Conservation (phyloP, 1,140 invertebrate species). For the Aphelinus certus region DNA sequence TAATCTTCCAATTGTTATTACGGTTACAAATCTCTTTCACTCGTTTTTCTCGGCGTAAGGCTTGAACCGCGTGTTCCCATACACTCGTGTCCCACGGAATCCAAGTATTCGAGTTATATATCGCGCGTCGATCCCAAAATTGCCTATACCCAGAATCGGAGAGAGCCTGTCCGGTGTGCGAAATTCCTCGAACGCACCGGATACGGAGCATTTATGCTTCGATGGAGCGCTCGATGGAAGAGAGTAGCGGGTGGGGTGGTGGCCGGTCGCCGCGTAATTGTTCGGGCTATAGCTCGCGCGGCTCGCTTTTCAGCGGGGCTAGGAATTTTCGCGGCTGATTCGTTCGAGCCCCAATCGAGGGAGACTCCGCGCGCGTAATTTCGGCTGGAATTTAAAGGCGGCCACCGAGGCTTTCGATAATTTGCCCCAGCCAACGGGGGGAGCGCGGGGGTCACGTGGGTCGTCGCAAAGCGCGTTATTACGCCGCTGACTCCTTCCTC, state of each 20-base stretch:
- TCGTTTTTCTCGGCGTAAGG: no score
- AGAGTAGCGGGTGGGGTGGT: neutral
- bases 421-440: conserved; percentile 12
- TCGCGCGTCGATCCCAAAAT: no score
- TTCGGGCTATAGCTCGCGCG: no score
- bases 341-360: conserved; percentile 23
- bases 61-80: no score
- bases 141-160: neutral
- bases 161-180: neutral
- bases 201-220: conserved; percentile 2
- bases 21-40: no score
- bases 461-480: conserved; percentile 31
- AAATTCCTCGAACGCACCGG: conserved; percentile 15
- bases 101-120: no score
- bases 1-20: no score
- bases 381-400: conserved; percentile 19
- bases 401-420: conserved; percentile 24
- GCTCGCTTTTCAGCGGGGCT: neutral
- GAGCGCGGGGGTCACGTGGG: conserved; percentile 1
- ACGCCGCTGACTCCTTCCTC: conserved; percentile 11
- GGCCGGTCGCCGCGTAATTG: neutral
- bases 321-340: conserved; percentile 38
- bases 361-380: conserved; percentile 2
- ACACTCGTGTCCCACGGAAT: no score
- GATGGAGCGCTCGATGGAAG: no score